Base-by-base conservation (phyloP, 2,888 invertebrate species). In the Dermolepida albohirtum region DNA sequence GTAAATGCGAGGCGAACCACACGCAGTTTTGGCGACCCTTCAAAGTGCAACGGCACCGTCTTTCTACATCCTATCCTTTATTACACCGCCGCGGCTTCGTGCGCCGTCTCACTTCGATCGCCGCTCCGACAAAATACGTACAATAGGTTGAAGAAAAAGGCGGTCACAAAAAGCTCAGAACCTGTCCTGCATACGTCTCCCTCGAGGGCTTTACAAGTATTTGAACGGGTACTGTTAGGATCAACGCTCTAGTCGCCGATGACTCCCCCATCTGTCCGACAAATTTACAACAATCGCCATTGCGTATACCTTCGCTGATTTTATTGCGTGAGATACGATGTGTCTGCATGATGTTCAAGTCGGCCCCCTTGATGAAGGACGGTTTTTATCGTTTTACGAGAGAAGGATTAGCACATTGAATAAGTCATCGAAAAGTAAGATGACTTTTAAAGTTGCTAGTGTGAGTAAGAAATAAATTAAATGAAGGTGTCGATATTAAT, bases 151-250 rank as follows among this genome's bases (percentile, higher is more conserved):
- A 39, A 49, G 43, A 59, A 67, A 66, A 65, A 50, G 59, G 69
- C 63, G 68, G 54, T 63, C 54, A 59, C 44, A 68, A 70, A 55
- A 66, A 64, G 39, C 34, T 50, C 47, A 39, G 41, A 71, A 70
- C 71, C 70, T 68, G 70, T 68, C 70, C 70, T 68, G 68, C 64
- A 64, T 52, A 59, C 43, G 59, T 64, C 57, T 68, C 66, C 51
- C 68, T 68, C 63, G 68, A 57, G 67, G 69, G 64, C 63, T 66
- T 70, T 66, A 51, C 62, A 68, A 54, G 66, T 64, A 70, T 70
- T 71, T 68, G 70, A 71, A 70, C 68, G 66, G 64, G 63, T 68
- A 67, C 70, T 68, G 71, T 67, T 70, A 68, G 71, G 70, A 70
- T 68, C 71, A 71, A 70, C 67, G 71, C 67, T 71, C 71, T 65